Evolutionary conservation across 2,797 vertebrate genomes (phyloP).

Genomic region (Schizothorax lantsangensis): DNA sequence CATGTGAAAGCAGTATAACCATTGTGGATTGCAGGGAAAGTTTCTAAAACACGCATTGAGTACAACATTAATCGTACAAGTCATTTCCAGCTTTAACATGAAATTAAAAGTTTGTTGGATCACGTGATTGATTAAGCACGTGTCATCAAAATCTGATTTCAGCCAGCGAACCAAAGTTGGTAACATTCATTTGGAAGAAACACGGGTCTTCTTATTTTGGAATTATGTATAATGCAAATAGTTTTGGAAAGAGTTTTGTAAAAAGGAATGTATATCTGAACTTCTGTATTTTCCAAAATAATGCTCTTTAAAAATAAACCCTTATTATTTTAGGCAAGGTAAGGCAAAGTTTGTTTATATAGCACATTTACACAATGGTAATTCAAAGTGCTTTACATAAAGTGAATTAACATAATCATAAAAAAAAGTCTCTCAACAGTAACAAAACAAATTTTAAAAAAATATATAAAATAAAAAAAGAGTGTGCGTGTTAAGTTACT

Average conservation of each 20-base stretch:
- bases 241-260: background rate
- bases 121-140: background rate
- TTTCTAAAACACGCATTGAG: too few relatives aligned
- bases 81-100: background rate
- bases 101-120: background rate
- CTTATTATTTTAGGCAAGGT: background rate
- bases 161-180: background rate
- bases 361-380: too few relatives aligned
- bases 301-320: background rate
- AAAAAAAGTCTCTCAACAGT: too few relatives aligned
- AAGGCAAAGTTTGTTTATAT: too few relatives aligned
- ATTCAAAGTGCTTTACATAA: too few relatives aligned
- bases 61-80: background rate
- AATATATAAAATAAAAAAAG: too few relatives aligned
- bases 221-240: background rate
- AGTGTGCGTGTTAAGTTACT: too few relatives aligned
- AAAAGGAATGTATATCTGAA: background rate
- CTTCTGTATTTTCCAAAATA: too few relatives aligned
- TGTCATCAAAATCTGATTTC: background rate
- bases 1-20: too few relatives aligned
- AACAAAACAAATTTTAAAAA: too few relatives aligned
- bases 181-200: background rate
- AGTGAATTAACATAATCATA: too few relatives aligned
- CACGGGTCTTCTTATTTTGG: background rate
- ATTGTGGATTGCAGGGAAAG: too few relatives aligned